These are phyloP conservation scores for Scrobipalpa atriplicella DNA, from an alignment of 2,888 invertebrate species.

Conservation along the genomic window DNA sequence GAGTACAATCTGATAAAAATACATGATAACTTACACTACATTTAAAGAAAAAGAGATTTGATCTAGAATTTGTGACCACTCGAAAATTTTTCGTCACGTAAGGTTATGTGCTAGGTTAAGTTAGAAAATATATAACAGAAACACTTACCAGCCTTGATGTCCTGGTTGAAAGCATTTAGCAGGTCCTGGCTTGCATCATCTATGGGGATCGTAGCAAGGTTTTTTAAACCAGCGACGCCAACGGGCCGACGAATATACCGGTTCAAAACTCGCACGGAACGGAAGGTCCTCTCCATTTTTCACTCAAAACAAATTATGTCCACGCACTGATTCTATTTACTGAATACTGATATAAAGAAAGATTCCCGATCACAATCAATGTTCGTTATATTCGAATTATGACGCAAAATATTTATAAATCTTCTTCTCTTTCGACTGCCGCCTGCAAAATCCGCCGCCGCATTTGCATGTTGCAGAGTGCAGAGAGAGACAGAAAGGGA, in stretches of 20 bases:
- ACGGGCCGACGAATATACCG: constrained; percentile 65
- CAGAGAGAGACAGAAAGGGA: too few species aligned
- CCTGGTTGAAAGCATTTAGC: constrained; percentile 62
- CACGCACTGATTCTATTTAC: not conserved
- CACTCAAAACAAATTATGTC: not conserved
- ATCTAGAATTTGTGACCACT: too few species aligned
- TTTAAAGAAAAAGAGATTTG: too few species aligned
- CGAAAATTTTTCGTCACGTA: too few species aligned
- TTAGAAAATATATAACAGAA: not conserved
- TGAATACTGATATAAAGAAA: not conserved
- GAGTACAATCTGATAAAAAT: not conserved
- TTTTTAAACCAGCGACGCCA: constrained; percentile 52
- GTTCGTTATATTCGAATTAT: too few species aligned
- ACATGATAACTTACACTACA: too few species aligned
- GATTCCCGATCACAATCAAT: not conserved
- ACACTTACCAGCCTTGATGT: constrained; percentile 63
- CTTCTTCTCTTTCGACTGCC: too few species aligned
- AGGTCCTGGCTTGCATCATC: constrained; percentile 63
- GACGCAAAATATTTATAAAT: too few species aligned
- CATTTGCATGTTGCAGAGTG: too few species aligned
- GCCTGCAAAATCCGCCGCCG: too few species aligned
- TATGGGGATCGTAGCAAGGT: constrained; percentile 54
- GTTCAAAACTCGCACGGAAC: constrained; percentile 56
- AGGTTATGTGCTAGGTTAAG: not conserved
- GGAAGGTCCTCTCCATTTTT: constrained; percentile 60